Conservation (phyloP, 2,888 invertebrate species). For the Cecidostiba fungosa region DNA sequence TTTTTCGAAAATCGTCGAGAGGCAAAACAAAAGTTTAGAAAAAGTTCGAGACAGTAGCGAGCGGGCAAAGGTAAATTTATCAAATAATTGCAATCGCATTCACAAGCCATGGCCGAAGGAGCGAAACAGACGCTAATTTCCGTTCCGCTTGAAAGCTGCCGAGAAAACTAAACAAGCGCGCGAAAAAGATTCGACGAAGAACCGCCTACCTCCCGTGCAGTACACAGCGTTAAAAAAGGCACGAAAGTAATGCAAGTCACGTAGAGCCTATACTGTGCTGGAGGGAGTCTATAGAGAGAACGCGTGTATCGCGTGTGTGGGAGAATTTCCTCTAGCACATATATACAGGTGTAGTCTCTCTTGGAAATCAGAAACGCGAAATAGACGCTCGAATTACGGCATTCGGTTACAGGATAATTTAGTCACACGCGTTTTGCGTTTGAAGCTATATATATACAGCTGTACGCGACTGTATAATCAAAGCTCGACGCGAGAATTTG, state of each 20-base stretch:
- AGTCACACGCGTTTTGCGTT: constrained; percentile 6
- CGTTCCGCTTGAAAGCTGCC: constrained; percentile 1
- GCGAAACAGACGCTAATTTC: constrained; percentile 43
- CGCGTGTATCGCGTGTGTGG: not conserved
- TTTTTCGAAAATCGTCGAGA: too few relatives aligned
- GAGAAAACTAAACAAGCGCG: constrained; percentile 1
- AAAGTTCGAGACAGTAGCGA: too few relatives aligned
- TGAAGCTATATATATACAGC: not conserved
- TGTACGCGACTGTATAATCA: not conserved
- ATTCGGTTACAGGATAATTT: constrained; percentile 35
- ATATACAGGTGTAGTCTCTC: not conserved
- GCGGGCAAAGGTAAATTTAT: constrained; percentile 37
- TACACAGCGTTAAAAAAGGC: not conserved
- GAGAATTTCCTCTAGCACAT: constrained; percentile 5
- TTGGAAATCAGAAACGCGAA: constrained; percentile 50
- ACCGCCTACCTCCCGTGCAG: not conserved
- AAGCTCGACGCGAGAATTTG: not conserved
- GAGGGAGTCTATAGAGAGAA: not conserved
- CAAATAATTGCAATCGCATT: constrained; percentile 44
- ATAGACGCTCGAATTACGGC: constrained; percentile 39
- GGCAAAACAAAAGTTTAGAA: too few relatives aligned
- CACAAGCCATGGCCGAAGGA: not conserved
- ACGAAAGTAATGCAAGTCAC: constrained; percentile 36
- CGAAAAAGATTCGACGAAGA: constrained; percentile 13
- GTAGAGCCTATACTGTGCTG: not conserved